Evolutionary conservation across 2,113 vertebrate genomes (phyloP).

Genomic region (Pipa parva): DNA sequence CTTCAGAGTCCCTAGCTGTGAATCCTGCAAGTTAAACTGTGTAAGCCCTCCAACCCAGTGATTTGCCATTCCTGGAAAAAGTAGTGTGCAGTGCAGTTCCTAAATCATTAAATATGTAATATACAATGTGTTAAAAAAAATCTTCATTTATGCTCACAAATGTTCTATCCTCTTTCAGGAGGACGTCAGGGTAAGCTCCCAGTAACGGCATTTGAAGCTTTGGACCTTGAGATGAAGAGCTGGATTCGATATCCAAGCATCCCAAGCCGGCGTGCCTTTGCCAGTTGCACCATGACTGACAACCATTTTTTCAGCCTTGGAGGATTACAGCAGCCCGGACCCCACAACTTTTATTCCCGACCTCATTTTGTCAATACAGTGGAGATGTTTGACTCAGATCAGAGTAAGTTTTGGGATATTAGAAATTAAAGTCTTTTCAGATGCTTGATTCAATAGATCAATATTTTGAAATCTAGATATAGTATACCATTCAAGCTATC

Average conservation of each 20-base stretch:
- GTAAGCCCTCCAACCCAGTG: too few relatives aligned
- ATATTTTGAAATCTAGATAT: too few relatives aligned
- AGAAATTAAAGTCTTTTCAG: too few relatives aligned
- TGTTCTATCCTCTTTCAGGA: constrained; percentile 57
- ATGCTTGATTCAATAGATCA: too few relatives aligned
- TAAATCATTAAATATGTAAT: constrained; percentile 1
- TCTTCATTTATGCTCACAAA: neutral
- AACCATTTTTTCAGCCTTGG: constrained; percentile 86
- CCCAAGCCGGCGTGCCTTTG: constrained; percentile 92
- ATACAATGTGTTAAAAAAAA: neutral
- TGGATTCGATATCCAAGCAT: constrained; percentile 89
- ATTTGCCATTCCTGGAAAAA: too few relatives aligned
- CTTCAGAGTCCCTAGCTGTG: too few relatives aligned
- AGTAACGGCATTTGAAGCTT: constrained; percentile 91
- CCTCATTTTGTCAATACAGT: constrained; percentile 96
- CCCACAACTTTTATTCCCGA: constrained; percentile 96
- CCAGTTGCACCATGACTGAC: constrained; percentile 76
- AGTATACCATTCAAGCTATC: too few relatives aligned
- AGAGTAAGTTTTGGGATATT: constrained; percentile 82
- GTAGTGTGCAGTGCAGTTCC: too few relatives aligned
- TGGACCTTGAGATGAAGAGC: constrained; percentile 86
- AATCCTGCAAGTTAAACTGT: too few relatives aligned
- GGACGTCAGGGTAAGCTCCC: constrained; percentile 95
- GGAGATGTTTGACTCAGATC: constrained; percentile 87
- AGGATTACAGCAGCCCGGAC: constrained; percentile 92